phyloP scores from a whole-genome alignment of 2,113 vertebrate genomes.

The Salminus brasiliensis region DNA sequence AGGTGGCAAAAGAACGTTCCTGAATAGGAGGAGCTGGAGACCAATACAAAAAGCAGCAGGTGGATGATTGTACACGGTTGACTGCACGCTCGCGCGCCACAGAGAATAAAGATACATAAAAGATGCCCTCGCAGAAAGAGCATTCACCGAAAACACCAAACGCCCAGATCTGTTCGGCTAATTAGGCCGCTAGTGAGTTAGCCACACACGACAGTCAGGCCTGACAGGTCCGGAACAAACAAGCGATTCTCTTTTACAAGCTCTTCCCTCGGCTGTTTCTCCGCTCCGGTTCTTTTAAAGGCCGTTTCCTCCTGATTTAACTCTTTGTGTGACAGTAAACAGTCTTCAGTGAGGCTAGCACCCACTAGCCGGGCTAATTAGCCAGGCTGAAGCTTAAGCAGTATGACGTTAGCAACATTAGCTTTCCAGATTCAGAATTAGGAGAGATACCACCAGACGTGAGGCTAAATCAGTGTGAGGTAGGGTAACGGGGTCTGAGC shows the following conservation, averaged over 20 bases:
- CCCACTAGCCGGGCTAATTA: background rate
- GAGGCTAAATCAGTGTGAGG: no score
- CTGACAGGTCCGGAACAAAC: slow-evolving; percentile 23
- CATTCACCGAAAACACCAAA: slow-evolving; percentile 65
- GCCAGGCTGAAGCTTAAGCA: background rate
- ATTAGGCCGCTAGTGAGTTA: slow-evolving; percentile 4
- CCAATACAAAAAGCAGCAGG: slow-evolving; percentile 69
- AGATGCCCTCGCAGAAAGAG: slow-evolving; percentile 66
- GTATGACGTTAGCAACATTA: no score
- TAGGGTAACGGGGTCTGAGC: no score
- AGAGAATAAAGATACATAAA: slow-evolving; percentile 47
- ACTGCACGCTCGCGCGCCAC: slow-evolving; percentile 62
- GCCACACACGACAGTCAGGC: slow-evolving; percentile 32
- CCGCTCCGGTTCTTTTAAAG: slow-evolving; percentile 11
- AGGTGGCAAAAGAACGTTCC: slow-evolving; percentile 59
- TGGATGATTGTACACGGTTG: slow-evolving; percentile 75
- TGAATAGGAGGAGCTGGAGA: slow-evolving; percentile 55
- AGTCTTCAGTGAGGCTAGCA: background rate
- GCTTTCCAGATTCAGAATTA: no score
- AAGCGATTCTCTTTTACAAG: background rate
- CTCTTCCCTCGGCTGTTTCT: slow-evolving; percentile 12
- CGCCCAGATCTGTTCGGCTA: slow-evolving; percentile 59
- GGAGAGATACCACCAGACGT: no score
- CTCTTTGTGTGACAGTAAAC: slow-evolving; percentile 5
- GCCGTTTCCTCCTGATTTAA: background rate